These are phyloP conservation scores for Cetonia aurata DNA, from an alignment of 2,888 invertebrate species.

Conservation along the genomic window DNA sequence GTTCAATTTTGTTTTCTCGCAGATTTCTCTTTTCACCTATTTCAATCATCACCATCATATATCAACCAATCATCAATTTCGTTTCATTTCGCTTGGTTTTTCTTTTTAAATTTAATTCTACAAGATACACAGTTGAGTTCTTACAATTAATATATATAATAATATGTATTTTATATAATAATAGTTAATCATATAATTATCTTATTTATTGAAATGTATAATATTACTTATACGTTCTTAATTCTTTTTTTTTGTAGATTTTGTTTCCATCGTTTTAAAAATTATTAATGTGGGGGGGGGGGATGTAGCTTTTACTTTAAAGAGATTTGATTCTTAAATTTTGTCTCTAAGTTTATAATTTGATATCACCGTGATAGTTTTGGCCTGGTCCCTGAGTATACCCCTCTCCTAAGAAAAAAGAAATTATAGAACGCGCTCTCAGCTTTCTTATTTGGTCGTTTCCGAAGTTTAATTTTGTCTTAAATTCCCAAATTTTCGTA, in stretches of 20 bases:
- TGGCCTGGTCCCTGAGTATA: conserved; percentile 70
- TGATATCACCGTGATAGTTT: conserved; percentile 68
- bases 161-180: conserved; percentile 43
- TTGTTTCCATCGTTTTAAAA: conserved; percentile 43
- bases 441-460: too few relatives aligned
- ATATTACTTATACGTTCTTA: conserved; percentile 57
- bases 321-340: conserved; percentile 65
- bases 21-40: conserved; percentile 9
- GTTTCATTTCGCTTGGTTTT: conserved; percentile 51
- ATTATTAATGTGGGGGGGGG: conserved; percentile 58
- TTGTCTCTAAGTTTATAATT: conserved; percentile 63
- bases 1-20: background rate
- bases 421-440: too few relatives aligned
- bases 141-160: conserved; percentile 55
- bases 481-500: too few relatives aligned
- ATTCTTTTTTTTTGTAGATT: conserved; percentile 38
- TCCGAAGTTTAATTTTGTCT: too few relatives aligned
- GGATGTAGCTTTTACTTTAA: conserved; percentile 56
- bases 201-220: conserved; percentile 65
- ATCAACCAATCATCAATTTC: conserved; percentile 44
- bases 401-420: conserved; percentile 57
- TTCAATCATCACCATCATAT: conserved; percentile 37
- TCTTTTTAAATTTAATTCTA: conserved; percentile 57
- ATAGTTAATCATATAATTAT: conserved; percentile 47
- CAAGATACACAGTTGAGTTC: conserved; percentile 66